These are phyloP conservation scores for Chlamydotis undulata DNA, from an alignment of 2,113 vertebrate genomes.

Conservation along the genomic window DNA sequence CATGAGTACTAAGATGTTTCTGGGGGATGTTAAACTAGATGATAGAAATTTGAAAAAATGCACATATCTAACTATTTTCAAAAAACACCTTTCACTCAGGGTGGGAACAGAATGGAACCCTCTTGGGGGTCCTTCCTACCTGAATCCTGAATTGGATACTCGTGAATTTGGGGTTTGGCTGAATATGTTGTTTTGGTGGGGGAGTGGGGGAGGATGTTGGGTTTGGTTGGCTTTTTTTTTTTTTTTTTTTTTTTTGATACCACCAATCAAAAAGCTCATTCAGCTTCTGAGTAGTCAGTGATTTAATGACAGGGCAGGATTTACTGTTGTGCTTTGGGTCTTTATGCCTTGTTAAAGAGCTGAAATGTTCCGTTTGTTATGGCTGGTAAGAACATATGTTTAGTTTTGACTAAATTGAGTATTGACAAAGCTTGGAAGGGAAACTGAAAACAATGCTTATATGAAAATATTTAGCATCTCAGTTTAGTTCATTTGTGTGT, in stretches of 20 bases:
- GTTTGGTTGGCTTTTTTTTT: too few relatives aligned
- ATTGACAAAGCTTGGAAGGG: not conserved
- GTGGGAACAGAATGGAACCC: not conserved
- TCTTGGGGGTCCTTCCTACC: not conserved
- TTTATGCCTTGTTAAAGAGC: not conserved
- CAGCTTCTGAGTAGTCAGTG: not conserved
- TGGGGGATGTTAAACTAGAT: not conserved
- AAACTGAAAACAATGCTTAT: not conserved
- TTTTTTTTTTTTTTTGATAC: not conserved
- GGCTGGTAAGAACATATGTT: not conserved
- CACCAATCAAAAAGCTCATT: not conserved
- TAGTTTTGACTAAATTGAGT: not conserved
- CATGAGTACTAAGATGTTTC: rapidly evolving
- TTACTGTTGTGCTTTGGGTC: not conserved
- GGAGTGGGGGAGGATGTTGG: too few relatives aligned
- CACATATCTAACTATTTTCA: not conserved
- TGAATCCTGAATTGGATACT: not conserved
- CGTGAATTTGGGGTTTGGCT: not conserved
- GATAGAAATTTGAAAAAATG: not conserved
- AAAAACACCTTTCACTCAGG: not conserved
- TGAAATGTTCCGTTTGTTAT: not conserved
- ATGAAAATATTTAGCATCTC: not conserved
- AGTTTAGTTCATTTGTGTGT: not conserved
- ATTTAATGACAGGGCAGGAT: not conserved
- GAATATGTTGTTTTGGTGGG: not conserved